Percentiles rank a stretch among this genome's conserved stretches.
phyloP scores from a whole-genome alignment of 1,140 invertebrate species.

The Reticulitermes speratus region DNA sequence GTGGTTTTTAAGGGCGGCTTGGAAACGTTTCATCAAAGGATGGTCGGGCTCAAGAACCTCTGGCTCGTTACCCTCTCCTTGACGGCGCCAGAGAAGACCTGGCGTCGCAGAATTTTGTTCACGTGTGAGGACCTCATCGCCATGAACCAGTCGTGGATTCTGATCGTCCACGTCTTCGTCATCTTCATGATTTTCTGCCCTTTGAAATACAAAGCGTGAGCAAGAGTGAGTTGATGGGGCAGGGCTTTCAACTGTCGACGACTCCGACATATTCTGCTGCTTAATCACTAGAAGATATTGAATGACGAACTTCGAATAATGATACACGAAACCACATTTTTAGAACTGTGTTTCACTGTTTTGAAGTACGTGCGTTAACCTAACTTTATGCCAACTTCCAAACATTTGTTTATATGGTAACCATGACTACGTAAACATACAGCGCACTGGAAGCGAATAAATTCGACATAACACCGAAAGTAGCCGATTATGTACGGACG shows the following conservation, averaged over 20 bases:
- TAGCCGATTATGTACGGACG: background rate
- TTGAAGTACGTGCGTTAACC: background rate
- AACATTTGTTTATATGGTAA: background rate
- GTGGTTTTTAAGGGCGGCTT: constrained; percentile 59
- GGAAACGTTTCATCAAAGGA: constrained; percentile 63
- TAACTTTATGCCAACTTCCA: background rate
- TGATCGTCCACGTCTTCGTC: background rate
- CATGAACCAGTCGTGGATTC: background rate
- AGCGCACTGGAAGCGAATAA: background rate
- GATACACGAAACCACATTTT: too few species aligned
- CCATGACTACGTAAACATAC: background rate
- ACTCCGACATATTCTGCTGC: background rate
- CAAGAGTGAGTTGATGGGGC: background rate
- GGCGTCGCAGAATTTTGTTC: background rate
- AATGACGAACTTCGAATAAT: too few species aligned
- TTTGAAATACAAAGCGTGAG: background rate
- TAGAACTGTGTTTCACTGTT: too few species aligned
- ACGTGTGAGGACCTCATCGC: background rate
- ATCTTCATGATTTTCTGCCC: background rate
- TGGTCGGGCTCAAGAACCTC: constrained; percentile 60
- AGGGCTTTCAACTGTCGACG: background rate
- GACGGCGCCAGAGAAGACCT: background rate
- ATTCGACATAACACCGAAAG: background rate
- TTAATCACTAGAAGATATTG: too few species aligned
- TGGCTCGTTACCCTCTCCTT: constrained; percentile 31